Evolutionary conservation across 2,113 vertebrate genomes (phyloP), one percentile per base, ranked within the genome.

Genomic region (Eira barbara): DNA sequence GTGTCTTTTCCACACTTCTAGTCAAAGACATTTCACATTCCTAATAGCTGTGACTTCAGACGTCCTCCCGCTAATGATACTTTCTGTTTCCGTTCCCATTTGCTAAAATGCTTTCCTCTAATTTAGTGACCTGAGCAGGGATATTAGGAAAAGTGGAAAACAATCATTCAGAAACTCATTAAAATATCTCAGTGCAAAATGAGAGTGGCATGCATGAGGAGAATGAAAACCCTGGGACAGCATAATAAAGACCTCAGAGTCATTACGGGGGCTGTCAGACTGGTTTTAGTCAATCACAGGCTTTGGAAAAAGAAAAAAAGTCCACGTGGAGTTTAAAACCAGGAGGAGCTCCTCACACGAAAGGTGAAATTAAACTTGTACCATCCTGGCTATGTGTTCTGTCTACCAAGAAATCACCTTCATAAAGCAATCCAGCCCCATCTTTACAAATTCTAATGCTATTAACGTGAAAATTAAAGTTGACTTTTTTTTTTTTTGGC

Each of bases 101-200:
- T 84, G 39, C 94, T 84, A 93, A 94, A 98, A 96, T 7, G 25
- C 87, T 90, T 78, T 96, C 88, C 71, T 97, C 90, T 97, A 94
- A 98, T 98, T 98, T 92, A 97, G 94, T 97, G 79, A 98, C 93
- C 86, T 92, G 85, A 91, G 47, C 65, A 57, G 52, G 92, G 93
- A 96, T 96, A 97, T 79, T 97, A 98, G 85, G 82, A 97, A 96
- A 91, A 97, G 92, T 63, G 90, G 95, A 97, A 98, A 98, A 98
- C 57, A 98, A 92, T 97, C 9, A 95, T 90, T 97, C 76, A 95
- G 98, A 98, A 98, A 69, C 95, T 98, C 96, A 98, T 98, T 98
- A 98, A 98, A 98, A 98, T 93, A 39, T 95, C 74, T 98, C 91
- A 42, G 29, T 0, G 12, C 13, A 36, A 95, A 90, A 83, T 2